These are phyloP conservation scores for Macrotrachela quadricornifera DNA, from an alignment of 1,140 invertebrate species.

Conservation along the genomic window DNA sequence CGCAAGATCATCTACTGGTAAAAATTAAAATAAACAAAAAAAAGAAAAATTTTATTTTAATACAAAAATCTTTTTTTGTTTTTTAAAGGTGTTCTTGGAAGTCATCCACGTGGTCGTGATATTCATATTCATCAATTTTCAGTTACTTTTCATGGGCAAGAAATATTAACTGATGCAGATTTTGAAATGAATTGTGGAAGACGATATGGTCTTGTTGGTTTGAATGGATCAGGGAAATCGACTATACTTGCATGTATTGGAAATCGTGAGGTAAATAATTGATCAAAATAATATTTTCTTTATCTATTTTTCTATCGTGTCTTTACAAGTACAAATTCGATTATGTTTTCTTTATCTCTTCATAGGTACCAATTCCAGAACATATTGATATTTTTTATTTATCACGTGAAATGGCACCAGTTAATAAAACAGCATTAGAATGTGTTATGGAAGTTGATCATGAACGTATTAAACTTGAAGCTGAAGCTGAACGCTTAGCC, in stretches of 20 bases:
- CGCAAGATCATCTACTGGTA: not conserved
- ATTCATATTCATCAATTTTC: slow-evolving; percentile 90
- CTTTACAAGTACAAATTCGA: too few relatives aligned
- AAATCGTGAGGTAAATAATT: not conserved
- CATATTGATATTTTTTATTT: slow-evolving; percentile 95
- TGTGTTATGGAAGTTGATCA: slow-evolving; percentile 96
- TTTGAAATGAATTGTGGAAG: slow-evolving; percentile 86
- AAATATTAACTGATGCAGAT: slow-evolving; percentile 79
- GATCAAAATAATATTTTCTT: too few relatives aligned
- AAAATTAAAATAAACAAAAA: not conserved
- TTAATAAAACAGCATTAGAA: slow-evolving; percentile 62
- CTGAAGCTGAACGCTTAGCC: slow-evolving; percentile 67
- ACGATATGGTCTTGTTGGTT: slow-evolving; percentile 80
- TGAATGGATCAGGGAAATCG: slow-evolving; percentile 63
- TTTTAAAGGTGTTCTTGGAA: slow-evolving; percentile 52
- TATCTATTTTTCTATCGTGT: too few relatives aligned
- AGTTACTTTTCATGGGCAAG: slow-evolving; percentile 88
- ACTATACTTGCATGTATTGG: not conserved
- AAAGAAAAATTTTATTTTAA: not conserved
- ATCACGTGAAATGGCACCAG: slow-evolving; percentile 82
- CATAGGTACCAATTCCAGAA: slow-evolving; percentile 54
- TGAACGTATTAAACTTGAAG: slow-evolving; percentile 70
- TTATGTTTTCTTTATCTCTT: not conserved
- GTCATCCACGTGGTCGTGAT: slow-evolving; percentile 80
- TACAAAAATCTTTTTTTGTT: too few relatives aligned